A percentile compares a stretch with the other conserved stretches of the same genome.
phyloP scores from a whole-genome alignment of 2,888 invertebrate species.

The Limenitis camilla region DNA sequence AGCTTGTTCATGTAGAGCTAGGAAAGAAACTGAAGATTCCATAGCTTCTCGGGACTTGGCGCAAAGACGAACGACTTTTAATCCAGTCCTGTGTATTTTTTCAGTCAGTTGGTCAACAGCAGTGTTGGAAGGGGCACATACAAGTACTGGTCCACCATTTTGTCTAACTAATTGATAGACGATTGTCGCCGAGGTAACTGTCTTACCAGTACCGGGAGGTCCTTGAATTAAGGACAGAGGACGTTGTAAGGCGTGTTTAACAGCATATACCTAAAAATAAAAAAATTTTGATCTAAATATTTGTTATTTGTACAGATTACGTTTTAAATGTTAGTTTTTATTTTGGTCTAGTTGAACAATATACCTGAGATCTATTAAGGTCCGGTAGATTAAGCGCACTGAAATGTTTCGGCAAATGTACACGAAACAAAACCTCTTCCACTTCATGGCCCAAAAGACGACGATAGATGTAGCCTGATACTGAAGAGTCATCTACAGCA shows the following conservation, averaged over 20 bases:
- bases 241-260: conserved; percentile 97
- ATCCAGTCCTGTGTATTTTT: conserved; percentile 97
- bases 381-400: conserved; percentile 98
- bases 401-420: conserved; percentile 95
- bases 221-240: conserved; percentile 98
- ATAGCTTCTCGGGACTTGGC: conserved; percentile 99
- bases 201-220: conserved; percentile 98
- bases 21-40: conserved; percentile 96
- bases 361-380: conserved; percentile 94
- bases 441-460: conserved; percentile 95
- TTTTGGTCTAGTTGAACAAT: neutral
- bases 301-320: too few relatives aligned
- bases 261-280: conserved; percentile 88
- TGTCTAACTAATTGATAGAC: conserved; percentile 98
- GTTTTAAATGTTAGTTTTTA: neutral
- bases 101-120: conserved; percentile 99
- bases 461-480: conserved; percentile 98
- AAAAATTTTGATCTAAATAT: neutral
- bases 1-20: conserved; percentile 98
- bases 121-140: conserved; percentile 99
- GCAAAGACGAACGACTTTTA: conserved; percentile 94
- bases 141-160: conserved; percentile 94
- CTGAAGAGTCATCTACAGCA: conserved; percentile 96
- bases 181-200: conserved; percentile 98
- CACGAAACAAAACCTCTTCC: conserved; percentile 93